phyloP scores from a whole-genome alignment of 2,888 invertebrate species.

The Antitype chi region DNA sequence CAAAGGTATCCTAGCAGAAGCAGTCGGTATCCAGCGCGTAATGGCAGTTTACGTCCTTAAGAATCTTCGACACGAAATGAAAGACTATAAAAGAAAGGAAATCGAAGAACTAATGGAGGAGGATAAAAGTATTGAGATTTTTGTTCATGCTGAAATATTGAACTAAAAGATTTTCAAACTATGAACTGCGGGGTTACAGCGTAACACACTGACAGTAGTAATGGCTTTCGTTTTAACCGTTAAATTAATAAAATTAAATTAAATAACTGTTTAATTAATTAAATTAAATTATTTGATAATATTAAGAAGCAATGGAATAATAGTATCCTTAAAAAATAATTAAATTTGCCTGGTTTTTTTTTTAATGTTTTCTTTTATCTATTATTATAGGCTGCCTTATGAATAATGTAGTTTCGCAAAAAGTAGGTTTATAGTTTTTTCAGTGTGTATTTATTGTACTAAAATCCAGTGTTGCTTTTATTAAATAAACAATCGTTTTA shows the following conservation, averaged over 20 bases:
- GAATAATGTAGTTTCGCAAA: background rate
- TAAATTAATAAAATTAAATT: background rate
- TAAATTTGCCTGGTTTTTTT: no score
- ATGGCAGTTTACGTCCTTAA: conserved; percentile 41
- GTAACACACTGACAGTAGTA: background rate
- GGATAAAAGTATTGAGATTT: conserved; percentile 21
- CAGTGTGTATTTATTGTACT: background rate
- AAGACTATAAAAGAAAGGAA: background rate
- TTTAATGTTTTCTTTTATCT: no score
- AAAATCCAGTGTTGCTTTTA: background rate
- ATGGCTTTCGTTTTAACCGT: background rate
- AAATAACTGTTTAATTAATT: no score
- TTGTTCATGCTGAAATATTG: conserved; percentile 28
- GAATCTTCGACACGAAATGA: background rate
- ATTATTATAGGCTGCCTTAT: background rate
- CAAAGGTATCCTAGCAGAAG: conserved; percentile 40
- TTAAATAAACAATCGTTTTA: background rate
- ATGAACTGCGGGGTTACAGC: no score
- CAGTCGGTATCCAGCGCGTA: conserved; percentile 35
- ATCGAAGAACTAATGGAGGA: conserved; percentile 22
- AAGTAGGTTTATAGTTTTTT: background rate
- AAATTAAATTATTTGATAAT: no score
- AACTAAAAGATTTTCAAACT: background rate
- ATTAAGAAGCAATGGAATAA: background rate
- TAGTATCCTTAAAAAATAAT: background rate